Evolutionary conservation across 2,888 invertebrate genomes (phyloP), one percentile per base, ranked within the genome.

Genomic region (Aleiodes leptofemur): DNA sequence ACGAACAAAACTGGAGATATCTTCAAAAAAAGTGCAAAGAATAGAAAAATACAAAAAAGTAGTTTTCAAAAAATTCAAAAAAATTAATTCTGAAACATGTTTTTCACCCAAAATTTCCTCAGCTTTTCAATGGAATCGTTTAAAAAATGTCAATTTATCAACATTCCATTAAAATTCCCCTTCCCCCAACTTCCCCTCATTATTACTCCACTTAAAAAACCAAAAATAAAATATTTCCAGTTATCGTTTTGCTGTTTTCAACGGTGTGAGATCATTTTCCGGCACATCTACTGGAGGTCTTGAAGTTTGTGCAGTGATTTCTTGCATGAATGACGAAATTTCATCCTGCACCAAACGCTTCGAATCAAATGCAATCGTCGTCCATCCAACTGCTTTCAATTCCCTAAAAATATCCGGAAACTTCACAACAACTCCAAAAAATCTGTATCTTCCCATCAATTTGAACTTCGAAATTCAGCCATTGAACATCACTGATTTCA

Each of bases 191-290:
- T 23, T 23, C 23, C 2, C 23, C 2, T 23, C 23, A 23, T 23
- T 23, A 23, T 23, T 23, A 23, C 23, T 23, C 23, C 23, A 23
- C 23, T 23, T 23, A 23, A 23, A 23, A 23, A 23, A 23, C 23
- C 1, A 23, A 23, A 23, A 23, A 61, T 69, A 43, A 29, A 66
- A n/a, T 11, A 7, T 48, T 48, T 79, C 7, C 72, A 84, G 83
- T 76, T 83, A 84, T 76, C 82, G 84, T n/a, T 76, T 82, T n/a
- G 83, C 82, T n/a, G 83, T 82, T 13, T 84, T 85, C 69, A 84
- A 85, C 38, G 85, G 85, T 1, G 79, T 78, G 0, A 77, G 83
- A 29, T 50, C 77, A 9, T 80, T 78, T 72, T 3, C 11, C 11
- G 78, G 73, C 0, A 57, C 34, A 8, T 72, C 64, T 0, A 80